Conservation (phyloP, 2,888 invertebrate genomes). For the Rosalia funebris region DNA sequence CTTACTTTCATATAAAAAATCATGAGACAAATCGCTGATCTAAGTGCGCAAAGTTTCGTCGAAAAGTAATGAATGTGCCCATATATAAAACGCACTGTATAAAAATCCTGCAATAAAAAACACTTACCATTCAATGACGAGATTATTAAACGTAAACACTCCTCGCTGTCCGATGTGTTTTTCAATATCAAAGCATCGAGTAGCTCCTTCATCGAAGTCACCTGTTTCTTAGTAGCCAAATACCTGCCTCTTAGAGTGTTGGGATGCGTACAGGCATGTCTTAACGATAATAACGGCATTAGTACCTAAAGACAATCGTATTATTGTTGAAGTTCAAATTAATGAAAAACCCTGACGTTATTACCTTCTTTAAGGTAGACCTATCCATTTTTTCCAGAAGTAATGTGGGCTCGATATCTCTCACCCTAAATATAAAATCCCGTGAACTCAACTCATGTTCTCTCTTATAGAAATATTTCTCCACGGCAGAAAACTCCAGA, state of each 20-base stretch:
- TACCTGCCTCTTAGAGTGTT: constrained; percentile 70
- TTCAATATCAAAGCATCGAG: constrained; percentile 73
- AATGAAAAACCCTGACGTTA: no score
- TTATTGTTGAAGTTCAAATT: no score
- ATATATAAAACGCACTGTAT: no score
- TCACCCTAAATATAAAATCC: constrained; percentile 65
- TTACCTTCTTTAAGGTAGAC: constrained; percentile 61
- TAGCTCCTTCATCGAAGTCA: constrained; percentile 73
- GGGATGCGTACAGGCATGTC: constrained; percentile 79
- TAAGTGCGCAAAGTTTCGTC: no score
- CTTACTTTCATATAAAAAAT: no score
- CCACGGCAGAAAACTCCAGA: constrained; percentile 76
- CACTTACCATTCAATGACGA: constrained; percentile 72
- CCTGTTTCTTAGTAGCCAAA: constrained; percentile 66
- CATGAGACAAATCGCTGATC: no score
- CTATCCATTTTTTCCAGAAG: constrained; percentile 65
- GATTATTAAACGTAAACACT: constrained; percentile 70
- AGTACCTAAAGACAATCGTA: constrained; percentile 67
- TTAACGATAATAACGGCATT: constrained; percentile 71
- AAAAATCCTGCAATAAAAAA: no score
- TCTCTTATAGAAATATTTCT: constrained; percentile 77
- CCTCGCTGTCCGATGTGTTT: constrained; percentile 71
- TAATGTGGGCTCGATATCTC: constrained; percentile 62
- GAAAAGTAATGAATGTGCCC: no score
- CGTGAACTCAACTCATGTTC: constrained; percentile 67